These are phyloP conservation scores for Saxicola maurus DNA, from an alignment of 2,797 vertebrate genomes.

Conservation along the genomic window DNA sequence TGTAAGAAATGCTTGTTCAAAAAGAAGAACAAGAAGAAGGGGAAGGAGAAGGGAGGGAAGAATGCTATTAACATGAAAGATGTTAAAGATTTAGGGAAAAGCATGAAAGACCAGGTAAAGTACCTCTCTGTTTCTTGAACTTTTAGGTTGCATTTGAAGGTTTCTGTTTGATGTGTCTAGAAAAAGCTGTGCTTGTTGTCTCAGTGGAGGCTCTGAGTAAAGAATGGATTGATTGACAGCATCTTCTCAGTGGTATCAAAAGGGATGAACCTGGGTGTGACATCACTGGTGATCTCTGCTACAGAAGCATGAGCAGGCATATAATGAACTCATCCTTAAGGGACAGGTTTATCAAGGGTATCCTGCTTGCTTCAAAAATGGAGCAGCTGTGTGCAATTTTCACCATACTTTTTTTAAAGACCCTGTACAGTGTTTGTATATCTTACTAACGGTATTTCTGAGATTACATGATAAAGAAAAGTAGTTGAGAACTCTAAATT, in stretches of 20 bases:
- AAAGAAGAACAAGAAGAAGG: slow-evolving; percentile 99
- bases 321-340: background rate
- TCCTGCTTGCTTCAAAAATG: background rate
- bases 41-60: slow-evolving; percentile 97
- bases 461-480: background rate
- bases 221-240: background rate
- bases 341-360: background rate
- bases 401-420: background rate
- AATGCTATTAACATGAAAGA: slow-evolving; percentile 99
- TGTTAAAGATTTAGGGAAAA: slow-evolving; percentile 91
- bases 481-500: background rate
- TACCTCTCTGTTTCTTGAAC: slow-evolving; percentile 2
- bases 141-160: slow-evolving; percentile 1
- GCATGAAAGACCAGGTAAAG: slow-evolving; percentile 91
- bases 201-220: background rate
- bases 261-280: background rate
- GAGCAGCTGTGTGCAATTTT: background rate
- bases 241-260: background rate
- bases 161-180: background rate
- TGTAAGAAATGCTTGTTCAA: slow-evolving; percentile 99
- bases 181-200: background rate
- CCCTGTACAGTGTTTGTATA: background rate
- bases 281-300: background rate
- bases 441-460: background rate
- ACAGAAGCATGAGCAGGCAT: background rate